Conservation (phyloP, 2,113 vertebrate species). For the Albula glossodonta region DNA sequence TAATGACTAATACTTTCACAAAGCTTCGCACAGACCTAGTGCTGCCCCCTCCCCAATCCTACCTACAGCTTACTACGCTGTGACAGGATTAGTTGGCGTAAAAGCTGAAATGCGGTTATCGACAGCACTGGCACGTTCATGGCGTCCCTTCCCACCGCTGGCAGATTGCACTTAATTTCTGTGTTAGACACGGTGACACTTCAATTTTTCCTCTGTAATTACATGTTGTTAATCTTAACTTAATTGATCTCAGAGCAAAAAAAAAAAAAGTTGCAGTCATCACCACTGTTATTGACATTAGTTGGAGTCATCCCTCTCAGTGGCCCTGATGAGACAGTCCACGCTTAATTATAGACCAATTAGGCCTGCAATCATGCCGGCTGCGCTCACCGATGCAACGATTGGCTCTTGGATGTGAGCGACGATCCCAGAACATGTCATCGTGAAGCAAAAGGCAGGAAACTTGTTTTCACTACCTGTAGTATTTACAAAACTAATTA, state of each 20-base stretch:
- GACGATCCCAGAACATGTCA: conserved; percentile 8
- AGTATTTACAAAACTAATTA: conserved; percentile 44
- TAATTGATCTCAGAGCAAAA: conserved; percentile 56
- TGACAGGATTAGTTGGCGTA: not conserved
- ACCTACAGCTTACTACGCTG: not conserved
- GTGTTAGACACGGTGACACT: conserved; percentile 62
- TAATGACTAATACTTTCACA: not conserved
- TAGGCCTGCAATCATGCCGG: conserved; percentile 53
- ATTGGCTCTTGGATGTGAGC: conserved; percentile 21
- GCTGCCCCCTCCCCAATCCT: not conserved
- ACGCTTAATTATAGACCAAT: conserved; percentile 63
- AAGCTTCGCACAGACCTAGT: not conserved
- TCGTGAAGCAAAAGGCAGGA: not conserved
- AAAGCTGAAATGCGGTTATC: not conserved
- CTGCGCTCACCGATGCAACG: conserved; percentile 37
- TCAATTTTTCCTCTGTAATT: conserved; percentile 65
- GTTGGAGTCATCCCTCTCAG: conserved; percentile 42
- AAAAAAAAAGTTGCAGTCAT: conserved; percentile 47
- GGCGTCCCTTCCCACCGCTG: conserved; percentile 32
- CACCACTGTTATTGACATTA: conserved; percentile 35
- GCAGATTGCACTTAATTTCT: conserved; percentile 63
- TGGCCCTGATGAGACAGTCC: conserved; percentile 56
- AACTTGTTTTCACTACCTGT: conserved; percentile 32
- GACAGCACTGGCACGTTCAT: conserved; percentile 21
- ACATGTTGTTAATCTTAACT: conserved; percentile 67